A percentile compares a stretch with the other conserved stretches of the same genome.
phyloP scores from a whole-genome alignment of 1,140 invertebrate genomes.

The Plutomurus gul region DNA sequence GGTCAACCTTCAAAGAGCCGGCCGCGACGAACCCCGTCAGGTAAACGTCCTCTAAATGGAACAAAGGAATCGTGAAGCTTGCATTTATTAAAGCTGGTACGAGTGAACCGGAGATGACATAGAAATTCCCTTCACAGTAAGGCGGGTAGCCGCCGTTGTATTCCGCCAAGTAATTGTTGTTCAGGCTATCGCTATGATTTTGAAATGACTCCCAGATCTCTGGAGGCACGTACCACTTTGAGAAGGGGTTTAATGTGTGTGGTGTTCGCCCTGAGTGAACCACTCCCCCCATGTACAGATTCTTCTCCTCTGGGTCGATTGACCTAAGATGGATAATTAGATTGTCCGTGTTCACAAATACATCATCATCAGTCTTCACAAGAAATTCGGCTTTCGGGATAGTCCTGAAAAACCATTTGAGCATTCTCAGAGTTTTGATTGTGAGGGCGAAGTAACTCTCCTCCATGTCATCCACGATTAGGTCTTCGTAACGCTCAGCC shows the following conservation, averaged over 20 bases:
- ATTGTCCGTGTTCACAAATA: slow-evolving; percentile 33
- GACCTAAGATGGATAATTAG: slow-evolving; percentile 2
- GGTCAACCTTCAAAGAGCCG: slow-evolving; percentile 11
- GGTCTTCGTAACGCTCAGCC: background rate
- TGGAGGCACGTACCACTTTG: slow-evolving; percentile 47
- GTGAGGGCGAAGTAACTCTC: slow-evolving; percentile 43
- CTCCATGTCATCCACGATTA: slow-evolving; percentile 41
- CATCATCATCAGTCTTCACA: slow-evolving; percentile 43
- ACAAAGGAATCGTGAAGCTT: slow-evolving; percentile 33
- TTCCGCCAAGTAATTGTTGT: background rate
- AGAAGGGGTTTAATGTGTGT: slow-evolving; percentile 39
- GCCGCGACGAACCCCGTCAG: slow-evolving; percentile 37
- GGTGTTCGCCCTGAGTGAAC: slow-evolving; percentile 31
- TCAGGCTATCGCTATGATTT: background rate
- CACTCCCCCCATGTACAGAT: slow-evolving; percentile 31
- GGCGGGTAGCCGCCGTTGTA: slow-evolving; percentile 34
- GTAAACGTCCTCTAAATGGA: slow-evolving; percentile 47
- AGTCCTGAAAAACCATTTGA: slow-evolving; percentile 36
- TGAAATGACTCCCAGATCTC: slow-evolving; percentile 34
- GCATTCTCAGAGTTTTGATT: slow-evolving; percentile 40
- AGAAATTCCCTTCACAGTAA: slow-evolving; percentile 42
- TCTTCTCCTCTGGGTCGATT: background rate
- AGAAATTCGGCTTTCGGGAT: slow-evolving; percentile 31
- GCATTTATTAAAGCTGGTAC: slow-evolving; percentile 9
- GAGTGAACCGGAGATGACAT: slow-evolving; percentile 26